Evolutionary conservation across 2,888 invertebrate genomes (phyloP), one percentile per base, ranked within the genome.

Genomic region (Carcina quercana): DNA sequence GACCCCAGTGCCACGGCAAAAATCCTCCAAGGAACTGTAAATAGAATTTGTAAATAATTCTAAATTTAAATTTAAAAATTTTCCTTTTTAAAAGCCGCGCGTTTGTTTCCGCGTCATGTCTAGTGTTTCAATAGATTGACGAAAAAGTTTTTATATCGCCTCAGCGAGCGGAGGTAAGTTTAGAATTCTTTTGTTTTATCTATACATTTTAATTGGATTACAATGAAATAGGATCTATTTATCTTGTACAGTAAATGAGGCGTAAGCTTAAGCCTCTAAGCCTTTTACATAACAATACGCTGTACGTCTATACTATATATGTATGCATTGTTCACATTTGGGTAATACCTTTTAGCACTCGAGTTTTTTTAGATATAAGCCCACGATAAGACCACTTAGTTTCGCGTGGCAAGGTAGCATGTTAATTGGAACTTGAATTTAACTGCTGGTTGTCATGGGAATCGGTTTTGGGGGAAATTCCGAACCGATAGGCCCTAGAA

Each of bases 11-110:
- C 45, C 53, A 56, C 53, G 53, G 53, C 57, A 54, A 59, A 62
- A 55, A 52, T 59, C 61, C 53, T n/a, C n/a, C 43, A 52, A 54
- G 45, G 42, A 52, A 49, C 60, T 71, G 74, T 73, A 72, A 71
- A 74, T 70, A 72, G 43, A 51, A 59, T 58, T n/a, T 63, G 60
- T 66, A 69, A 66, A 68, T 71, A 50, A n/a, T 42, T 45, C 35
- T 30, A 36, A 46, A 45, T 36, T 47, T 36, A 38, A 44, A 47
- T 35, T n/a, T n/a, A n/a, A n/a, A n/a, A n/a, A n/a, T n/a, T n/a
- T n/a, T n/a, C n/a, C n/a, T n/a, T n/a, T n/a, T n/a, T n/a, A n/a
- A n/a, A n/a, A n/a, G n/a, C n/a, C n/a, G n/a, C n/a, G n/a, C n/a
- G n/a, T n/a, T n/a, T n/a, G n/a, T n/a, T n/a, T n/a, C n/a, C n/a